Conservation (phyloP, 37 sponge, comb jelly and placozoan genomes). For the Beroe ovata region DNA sequence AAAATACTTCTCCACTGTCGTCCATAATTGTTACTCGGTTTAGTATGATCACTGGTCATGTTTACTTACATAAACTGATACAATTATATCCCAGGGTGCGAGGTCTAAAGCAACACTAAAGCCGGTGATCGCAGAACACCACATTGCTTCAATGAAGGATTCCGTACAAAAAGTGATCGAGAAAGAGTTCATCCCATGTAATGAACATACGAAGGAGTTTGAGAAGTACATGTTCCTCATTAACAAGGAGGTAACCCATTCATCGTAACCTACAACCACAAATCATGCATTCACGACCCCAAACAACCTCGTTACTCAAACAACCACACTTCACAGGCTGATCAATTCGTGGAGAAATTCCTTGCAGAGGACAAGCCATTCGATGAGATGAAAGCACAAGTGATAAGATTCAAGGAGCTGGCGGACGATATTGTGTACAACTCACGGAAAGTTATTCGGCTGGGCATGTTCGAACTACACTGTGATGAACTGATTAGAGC, state of each 20-base stretch:
- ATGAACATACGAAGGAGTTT: slow-evolving; percentile 76
- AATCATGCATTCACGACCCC: too few relatives aligned
- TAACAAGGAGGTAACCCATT: slow-evolving; percentile 76
- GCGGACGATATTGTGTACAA: slow-evolving; percentile 76
- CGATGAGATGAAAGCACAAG: slow-evolving; percentile 71
- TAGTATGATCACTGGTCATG: too few relatives aligned
- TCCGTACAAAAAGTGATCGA: slow-evolving; percentile 70
- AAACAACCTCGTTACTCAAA: too few relatives aligned
- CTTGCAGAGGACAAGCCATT: slow-evolving; percentile 81
- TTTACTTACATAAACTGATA: too few relatives aligned
- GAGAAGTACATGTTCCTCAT: slow-evolving; percentile 81
- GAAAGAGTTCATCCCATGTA: slow-evolving; percentile 73
- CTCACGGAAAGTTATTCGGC: slow-evolving; percentile 72
- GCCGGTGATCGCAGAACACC: slow-evolving; percentile 75
- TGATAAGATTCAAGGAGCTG: slow-evolving; percentile 76
- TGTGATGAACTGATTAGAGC: slow-evolving; percentile 81
- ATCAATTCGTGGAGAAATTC: slow-evolving; percentile 79
- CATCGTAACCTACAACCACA: too few relatives aligned
- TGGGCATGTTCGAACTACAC: slow-evolving; percentile 92
- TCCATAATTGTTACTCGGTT: too few relatives aligned
- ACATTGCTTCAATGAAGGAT: slow-evolving; percentile 77
- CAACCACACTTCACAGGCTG: too few relatives aligned
- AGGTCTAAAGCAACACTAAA: slow-evolving; percentile 76
- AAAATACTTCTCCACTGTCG: too few relatives aligned
- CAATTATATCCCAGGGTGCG: slow-evolving; percentile 12